These are phyloP conservation scores for Leptodactylus fuscus DNA, from an alignment of 2,113 vertebrate genomes.

Conservation along the genomic window DNA sequence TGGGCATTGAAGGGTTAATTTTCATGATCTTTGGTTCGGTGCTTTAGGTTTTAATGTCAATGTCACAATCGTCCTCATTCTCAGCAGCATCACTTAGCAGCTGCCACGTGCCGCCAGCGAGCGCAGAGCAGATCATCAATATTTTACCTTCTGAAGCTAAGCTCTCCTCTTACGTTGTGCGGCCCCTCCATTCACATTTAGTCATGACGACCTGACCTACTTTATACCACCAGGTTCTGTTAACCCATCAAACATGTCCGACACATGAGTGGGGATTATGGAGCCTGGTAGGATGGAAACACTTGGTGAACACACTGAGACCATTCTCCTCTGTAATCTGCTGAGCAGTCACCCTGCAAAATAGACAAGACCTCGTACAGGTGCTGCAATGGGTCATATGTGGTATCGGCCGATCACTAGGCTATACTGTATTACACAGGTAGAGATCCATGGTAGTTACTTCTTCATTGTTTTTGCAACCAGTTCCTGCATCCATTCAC, in stretches of 20 bases:
- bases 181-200: neutral
- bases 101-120: constrained; percentile 15
- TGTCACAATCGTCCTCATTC: neutral
- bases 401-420: neutral
- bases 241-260: constrained; percentile 39
- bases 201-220: constrained; percentile 43
- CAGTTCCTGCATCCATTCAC: no score
- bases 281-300: neutral
- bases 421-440: no score
- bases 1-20: no score
- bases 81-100: constrained; percentile 1
- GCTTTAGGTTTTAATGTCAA: neutral
- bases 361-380: neutral
- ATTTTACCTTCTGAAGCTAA: constrained; percentile 25
- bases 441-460: no score
- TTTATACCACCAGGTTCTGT: constrained; percentile 9
- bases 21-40: neutral
- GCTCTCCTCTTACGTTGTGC: neutral
- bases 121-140: constrained; percentile 46
- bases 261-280: neutral
- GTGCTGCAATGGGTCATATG: neutral
- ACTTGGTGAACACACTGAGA: neutral
- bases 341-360: neutral
- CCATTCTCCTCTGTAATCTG: neutral
- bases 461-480: no score